These are phyloP conservation scores for Xerus inauris DNA, from an alignment of 2,113 vertebrate genomes.

Conservation along the genomic window DNA sequence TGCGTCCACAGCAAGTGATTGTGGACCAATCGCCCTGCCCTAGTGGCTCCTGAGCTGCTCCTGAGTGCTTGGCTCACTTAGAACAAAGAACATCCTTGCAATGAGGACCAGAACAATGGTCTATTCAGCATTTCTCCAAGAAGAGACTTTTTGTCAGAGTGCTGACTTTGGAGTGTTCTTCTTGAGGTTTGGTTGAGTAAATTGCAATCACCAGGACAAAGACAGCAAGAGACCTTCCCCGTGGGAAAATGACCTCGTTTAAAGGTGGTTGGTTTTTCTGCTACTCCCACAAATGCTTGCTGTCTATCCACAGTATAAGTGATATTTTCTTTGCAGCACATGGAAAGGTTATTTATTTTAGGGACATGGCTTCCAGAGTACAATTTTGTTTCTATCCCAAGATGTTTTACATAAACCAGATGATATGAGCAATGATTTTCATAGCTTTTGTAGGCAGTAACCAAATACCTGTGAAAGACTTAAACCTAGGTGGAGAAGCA, in stretches of 20 bases:
- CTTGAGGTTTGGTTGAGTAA: constrained; percentile 66
- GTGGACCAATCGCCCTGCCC: not conserved
- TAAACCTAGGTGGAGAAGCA: not conserved
- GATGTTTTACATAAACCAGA: not conserved
- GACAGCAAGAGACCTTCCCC: constrained; percentile 28
- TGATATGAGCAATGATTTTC: constrained; percentile 38
- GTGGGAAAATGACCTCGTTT: constrained; percentile 20
- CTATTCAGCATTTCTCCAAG: constrained; percentile 13
- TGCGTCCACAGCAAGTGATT: not conserved
- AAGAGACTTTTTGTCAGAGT: constrained; percentile 67
- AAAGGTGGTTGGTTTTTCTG: constrained; percentile 46
- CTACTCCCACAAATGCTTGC: not conserved
- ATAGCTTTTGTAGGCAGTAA: constrained; percentile 38
- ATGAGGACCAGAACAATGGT: not conserved
- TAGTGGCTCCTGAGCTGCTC: not conserved
- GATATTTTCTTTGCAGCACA: constrained; percentile 28
- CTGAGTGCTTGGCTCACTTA: not conserved
- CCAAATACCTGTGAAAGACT: not conserved
- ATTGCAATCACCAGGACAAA: constrained; percentile 28
- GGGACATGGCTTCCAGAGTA: not conserved
- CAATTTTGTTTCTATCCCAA: constrained; percentile 17
- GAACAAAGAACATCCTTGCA: not conserved
- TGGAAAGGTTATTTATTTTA: constrained; percentile 37
- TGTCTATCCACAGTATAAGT: not conserved
- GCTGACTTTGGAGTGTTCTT: constrained; percentile 71